phyloP scores from a whole-genome alignment of 2,797 vertebrate genomes.

The Oryzias sinensis region DNA sequence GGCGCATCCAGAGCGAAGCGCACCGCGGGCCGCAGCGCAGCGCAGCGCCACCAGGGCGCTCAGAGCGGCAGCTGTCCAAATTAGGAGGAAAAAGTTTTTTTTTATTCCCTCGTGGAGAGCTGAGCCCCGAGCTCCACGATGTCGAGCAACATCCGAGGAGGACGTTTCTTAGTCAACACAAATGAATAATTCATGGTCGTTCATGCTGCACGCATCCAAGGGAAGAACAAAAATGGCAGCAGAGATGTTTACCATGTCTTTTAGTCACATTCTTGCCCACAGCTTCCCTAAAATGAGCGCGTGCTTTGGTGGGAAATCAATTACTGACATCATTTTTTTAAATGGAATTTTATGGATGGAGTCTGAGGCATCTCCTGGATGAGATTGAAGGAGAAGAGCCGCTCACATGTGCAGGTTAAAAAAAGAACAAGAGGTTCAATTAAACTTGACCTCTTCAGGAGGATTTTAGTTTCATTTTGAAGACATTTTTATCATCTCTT shows the following conservation, averaged over 20 bases:
- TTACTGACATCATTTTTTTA: too few species aligned
- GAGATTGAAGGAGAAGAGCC: too few species aligned
- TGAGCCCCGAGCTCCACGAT: constrained; percentile 21
- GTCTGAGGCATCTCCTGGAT: too few species aligned
- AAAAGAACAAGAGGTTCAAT: too few species aligned
- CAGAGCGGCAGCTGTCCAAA: background rate
- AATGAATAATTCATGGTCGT: constrained; percentile 28
- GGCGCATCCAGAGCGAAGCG: constrained; percentile 32
- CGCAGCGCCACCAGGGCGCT: background rate
- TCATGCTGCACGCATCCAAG: constrained; percentile 6
- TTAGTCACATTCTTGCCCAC: too few species aligned
- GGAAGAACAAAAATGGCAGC: constrained; percentile 26
- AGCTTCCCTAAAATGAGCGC: too few species aligned
- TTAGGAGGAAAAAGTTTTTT: constrained; percentile 29
- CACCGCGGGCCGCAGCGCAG: constrained; percentile 16
- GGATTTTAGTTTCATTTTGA: too few species aligned
- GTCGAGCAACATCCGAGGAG: constrained; percentile 21
- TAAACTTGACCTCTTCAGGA: too few species aligned
- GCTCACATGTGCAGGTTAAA: too few species aligned
- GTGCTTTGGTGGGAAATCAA: too few species aligned
- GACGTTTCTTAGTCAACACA: constrained; percentile 20
- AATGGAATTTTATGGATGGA: too few species aligned
- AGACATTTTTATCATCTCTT: too few species aligned
- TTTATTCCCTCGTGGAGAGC: constrained; percentile 24
- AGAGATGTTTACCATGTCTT: constrained; percentile 2